Conservation (phyloP, 2,797 vertebrate species). For the Cirrhinus molitorella region DNA sequence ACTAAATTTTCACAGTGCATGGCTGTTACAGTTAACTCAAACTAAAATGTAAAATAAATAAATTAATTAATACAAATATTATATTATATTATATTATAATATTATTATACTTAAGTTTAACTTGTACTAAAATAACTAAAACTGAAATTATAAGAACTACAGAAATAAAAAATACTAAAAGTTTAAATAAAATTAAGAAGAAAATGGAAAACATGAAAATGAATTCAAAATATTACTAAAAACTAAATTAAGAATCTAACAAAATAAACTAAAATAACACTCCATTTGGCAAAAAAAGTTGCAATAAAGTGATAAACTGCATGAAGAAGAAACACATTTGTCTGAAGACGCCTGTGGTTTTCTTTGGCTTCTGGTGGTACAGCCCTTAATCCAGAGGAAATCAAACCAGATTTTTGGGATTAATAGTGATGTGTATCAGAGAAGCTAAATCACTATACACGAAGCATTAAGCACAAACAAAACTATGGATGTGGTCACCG, state of each 20-base stretch:
- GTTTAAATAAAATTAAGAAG: background rate
- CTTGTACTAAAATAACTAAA: background rate
- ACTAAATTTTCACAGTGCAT: too few species aligned
- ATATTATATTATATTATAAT: too few species aligned
- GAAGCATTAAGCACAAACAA: too few species aligned
- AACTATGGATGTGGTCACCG: background rate
- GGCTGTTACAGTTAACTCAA: too few species aligned
- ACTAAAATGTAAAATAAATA: too few species aligned
- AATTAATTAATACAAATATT: too few species aligned
- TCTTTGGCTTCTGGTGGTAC: background rate
- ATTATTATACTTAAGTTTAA: too few species aligned
- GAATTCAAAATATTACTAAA: background rate
- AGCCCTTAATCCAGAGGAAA: background rate
- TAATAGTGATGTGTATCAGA: background rate
- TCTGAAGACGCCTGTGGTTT: background rate
- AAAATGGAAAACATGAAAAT: background rate
- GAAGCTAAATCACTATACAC: too few species aligned
- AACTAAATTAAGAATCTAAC: too few species aligned
- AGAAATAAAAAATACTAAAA: background rate
- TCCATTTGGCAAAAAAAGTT: background rate
- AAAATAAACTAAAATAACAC: too few species aligned
- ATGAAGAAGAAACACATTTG: background rate
- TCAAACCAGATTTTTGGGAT: background rate
- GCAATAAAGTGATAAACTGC: too few species aligned
- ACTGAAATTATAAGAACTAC: background rate